Base-by-base conservation (phyloP, 2,888 invertebrate genomes). In the Phasia obesa region DNA sequence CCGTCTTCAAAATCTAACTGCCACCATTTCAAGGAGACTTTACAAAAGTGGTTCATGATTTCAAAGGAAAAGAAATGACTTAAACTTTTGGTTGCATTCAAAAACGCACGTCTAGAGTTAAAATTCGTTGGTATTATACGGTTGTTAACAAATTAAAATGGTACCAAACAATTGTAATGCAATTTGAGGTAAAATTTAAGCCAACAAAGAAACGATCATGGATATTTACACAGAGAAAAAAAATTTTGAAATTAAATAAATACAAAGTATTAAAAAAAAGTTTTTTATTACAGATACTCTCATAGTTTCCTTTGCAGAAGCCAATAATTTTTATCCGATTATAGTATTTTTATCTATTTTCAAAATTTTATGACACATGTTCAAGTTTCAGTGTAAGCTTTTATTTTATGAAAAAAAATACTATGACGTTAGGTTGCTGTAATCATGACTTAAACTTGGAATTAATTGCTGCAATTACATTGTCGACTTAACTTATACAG, bases 381-480 rank as follows among this genome's bases (percentile, higher is more conserved):
- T 38, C 21, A 13, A 65, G 11, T 83, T 70, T 71, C 65, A 75
- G 79, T 83, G 79, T 79, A 83, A 27, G 47, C 25, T 57, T 78
- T 53, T 42, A 21, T 62, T 74, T 73, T 73, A 35, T 60, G 11
- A n/a, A 65, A 59, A 65, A 64, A 51, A 23, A 13, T 69, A 59
- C 76, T 44, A 62, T 69, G 60, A 70, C 65, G 65, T 84, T 84
- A 69, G 69, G 23, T 62, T 69, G 73, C 76, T 62, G 42, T 65
- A 78, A 71, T 76, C 75, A 75, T 71, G 79, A 62, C 76, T 85
- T 80, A 65, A 77, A 80, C 84, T 86, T 85, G 74, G 71, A 88
- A 85, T 88, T 89, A 89, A 89, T 89, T 89, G 88, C 87, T 84
- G 90, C 88, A 89, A 89, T 89, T 90, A 89, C 81, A 86, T 85